phyloP scores from a whole-genome alignment of 2,113 vertebrate species.

The Rhynchomys soricoides region DNA sequence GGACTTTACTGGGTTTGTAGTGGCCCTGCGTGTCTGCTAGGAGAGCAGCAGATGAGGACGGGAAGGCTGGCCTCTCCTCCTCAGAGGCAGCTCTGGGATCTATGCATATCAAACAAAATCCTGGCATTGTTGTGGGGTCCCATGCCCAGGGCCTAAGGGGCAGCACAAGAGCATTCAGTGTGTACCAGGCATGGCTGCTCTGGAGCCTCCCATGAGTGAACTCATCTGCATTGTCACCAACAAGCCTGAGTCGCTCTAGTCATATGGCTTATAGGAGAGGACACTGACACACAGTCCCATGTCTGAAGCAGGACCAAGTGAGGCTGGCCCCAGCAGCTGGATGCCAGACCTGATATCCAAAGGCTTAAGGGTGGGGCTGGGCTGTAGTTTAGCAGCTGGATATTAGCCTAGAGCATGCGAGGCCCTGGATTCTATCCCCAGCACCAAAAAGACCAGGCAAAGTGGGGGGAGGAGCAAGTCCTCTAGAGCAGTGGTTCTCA shows the following conservation, averaged over 20 bases:
- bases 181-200: neutral
- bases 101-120: neutral
- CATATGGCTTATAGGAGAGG: neutral
- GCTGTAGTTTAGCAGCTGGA: neutral
- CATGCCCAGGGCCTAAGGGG: neutral
- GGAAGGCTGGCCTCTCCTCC: neutral
- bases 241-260: neutral
- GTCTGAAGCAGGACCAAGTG: neutral
- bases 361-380: neutral
- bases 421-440: neutral
- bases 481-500: neutral
- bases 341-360: neutral
- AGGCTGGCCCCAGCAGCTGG: neutral
- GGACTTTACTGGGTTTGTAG: slow-evolving; percentile 65
- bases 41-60: neutral
- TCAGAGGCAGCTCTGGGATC: neutral
- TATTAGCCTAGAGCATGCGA: neutral
- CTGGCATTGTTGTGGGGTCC: neutral
- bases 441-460: neutral
- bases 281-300: neutral
- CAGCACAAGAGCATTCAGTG: no score
- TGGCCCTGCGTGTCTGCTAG: neutral
- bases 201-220: neutral
- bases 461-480: neutral
- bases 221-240: neutral